Evolutionary conservation across 1,140 invertebrate genomes (phyloP), one percentile per base, ranked within the genome.

Genomic region (Coelopa frigida): DNA sequence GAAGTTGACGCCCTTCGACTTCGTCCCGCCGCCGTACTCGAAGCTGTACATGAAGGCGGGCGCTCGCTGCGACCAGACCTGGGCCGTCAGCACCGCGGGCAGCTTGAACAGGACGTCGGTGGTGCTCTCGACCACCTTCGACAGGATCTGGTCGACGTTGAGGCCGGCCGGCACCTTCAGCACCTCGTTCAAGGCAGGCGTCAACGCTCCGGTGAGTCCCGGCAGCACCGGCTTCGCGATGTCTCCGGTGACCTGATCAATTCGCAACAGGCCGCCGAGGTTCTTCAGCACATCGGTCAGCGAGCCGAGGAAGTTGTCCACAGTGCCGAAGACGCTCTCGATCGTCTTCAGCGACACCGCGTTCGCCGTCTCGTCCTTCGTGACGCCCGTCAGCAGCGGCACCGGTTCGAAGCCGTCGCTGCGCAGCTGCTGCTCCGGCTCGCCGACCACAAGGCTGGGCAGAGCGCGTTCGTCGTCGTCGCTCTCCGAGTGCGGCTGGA

Each of bases 41-140:
- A 87, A 87, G 55, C 80, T 81, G 56, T 86, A 87, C 18, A 87
- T 70, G 54, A 75, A 85, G 0, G 81, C 72, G 0, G 78, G 73
- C 0, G 75, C 73, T 3, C 69, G 61, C 32, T 72, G 70, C 0
- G 77, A 75, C 84, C 84, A 86, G 6, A 77, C 69, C 29, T 78
- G 65, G 0, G 78, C 79, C 6, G 80, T 83, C 12, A 84, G 59
- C 54, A 83, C 84, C 2, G 82, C 81, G 1, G 84, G 84, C 17
- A 81, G 74, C 52, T 85, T 86, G 57, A 84, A 86, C 5, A 87
- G 56, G 0, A 81, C 82, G 58, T 87, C 84, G 3, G 71, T 73
- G 6, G 77, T 68, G 29, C 70, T 70, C 54, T 78, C 61, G 3
- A 61, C 54, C 0, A 54, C 64, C 40, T 68, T 68, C 8, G 57